Base-by-base conservation (phyloP, 35 echinoderm and acorn worm genomes). In the Chiridota heheva region DNA sequence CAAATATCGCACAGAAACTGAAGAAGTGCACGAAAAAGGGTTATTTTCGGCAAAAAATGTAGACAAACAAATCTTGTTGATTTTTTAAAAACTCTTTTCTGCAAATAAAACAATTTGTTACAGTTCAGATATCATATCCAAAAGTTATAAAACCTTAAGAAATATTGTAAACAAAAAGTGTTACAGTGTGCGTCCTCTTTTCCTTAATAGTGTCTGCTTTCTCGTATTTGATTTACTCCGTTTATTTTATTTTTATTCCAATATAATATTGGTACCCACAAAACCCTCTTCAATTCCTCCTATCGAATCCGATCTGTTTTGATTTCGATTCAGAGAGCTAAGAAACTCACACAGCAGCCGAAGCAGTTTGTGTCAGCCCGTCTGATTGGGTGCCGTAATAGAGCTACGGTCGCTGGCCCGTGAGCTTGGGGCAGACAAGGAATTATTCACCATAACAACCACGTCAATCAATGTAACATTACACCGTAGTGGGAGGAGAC, bases 381-480 rank as follows among this genome's bases (percentile, higher is more conserved):
- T 73, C 61, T 97, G 94, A 97, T 97, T 97, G 94, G 94, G 76
- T 79, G 55, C 66, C 84, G 61, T 56, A 24, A 55, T 58, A 72
- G 80, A 71, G 87, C 84, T 73, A 66, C 70, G 85, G 84, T 97
- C 64, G 89, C 60, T 70, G 78, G 84, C 81, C 88, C 88, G 78
- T 97, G 70, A 96, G 73, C 49, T 96, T 58, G 71, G 82, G 66
- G 73, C 85, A 86, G 88, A 88, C 78, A 61, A 86, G 79, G 85
- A 91, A 91, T 97, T 97, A 97, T 74, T 91, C 76, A 53, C 86
- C 80, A 88, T 86, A 82, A 78, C 69, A 91, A 97, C 94, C 30
- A 57, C 83, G 94, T 85, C 94, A 97, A 84, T 97, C 94, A 97
- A 63, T 67, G 94, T 91, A 97, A 97, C 94, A 73, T 62, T 90